Base-by-base conservation (phyloP, 2,797 vertebrate genomes). In the Lithobates sylvaticus region DNA sequence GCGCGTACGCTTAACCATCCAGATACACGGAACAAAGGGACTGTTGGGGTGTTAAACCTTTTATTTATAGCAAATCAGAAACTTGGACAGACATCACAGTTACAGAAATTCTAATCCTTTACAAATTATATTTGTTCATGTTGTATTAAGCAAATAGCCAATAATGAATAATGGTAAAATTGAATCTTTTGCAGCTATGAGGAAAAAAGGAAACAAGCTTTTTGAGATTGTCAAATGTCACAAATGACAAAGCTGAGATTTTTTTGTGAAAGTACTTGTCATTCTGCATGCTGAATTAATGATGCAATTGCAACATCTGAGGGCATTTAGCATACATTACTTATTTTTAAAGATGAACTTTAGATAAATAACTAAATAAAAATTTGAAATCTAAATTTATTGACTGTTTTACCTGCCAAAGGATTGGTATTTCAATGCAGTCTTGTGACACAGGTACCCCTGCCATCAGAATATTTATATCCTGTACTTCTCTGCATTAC, bases 1-100 rank as follows among this genome's bases (percentile, higher is more conserved):
- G 61, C 61, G 50, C 83, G 69, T 74, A 68, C 10, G 21, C 50
- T 77, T 81, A 81, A 75, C 78, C 78, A 81, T 54, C 64, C 64
- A 70, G 75, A 76, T 42, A 86, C 50, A 64, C 18, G 21, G 47
- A 77, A 26, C 23, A 29, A 65, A 42, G 23, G 23, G 54, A 58
- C 27, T 36, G 44, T 26, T 50, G 29, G 44, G 36, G 47, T 68
- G 16, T 36, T 72, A 54, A 83, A 39, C 27, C 27, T 72, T 72
- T 67, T 83, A 83, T 83, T 83, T 83, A 67, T 83, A 76, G 68
- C 47, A 47, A n/a, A 54, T 47, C 21, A 29, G 32, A 72, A 64
- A 72, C 39, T 64, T 34, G 54, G n/a, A 78, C 34, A 42, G 68
- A 50, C n/a, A 64, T 79, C 39, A 47, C 26, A 64, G 16, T 72